Evolutionary conservation across 2,888 invertebrate species (phyloP), one percentile per base, ranked within the genome.

Genomic region (Apodemia hepburni): DNA sequence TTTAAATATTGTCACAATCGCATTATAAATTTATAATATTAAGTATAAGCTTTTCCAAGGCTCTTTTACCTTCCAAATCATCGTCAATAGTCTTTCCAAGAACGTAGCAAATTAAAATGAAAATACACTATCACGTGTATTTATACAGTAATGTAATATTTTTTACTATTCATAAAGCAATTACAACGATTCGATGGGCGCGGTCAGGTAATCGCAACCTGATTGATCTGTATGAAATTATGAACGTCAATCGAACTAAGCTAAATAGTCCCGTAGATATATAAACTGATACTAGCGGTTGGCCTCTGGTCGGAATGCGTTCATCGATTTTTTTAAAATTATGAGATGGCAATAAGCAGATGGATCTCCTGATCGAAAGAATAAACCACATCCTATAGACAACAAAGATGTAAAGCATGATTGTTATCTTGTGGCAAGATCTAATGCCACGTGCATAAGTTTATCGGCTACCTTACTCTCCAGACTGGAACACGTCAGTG

Each of bases 21-120:
- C n/a, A n/a, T 6, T n/a, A 45, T 45, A n/a, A n/a, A n/a, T 38
- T 45, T n/a, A 45, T n/a, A n/a, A 0, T 45, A 45, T n/a, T 11
- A 45, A 45, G 45, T 17, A 47, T 17, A 17, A 47, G 45, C 35
- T 11, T 42, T 59, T 47, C 17, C 42, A 57, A 54, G 45, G 49
- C 59, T 59, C 38, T 11, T 22, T 62, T 68, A 71, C 71, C 71
- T 72, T 70, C 66, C 65, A 69, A 69, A 69, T 64, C 70, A 72
- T 71, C 63, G 64, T 64, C 60, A 61, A 65, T 60, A 64, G 54
- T 65, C 59, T 47, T 67, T 59, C 66, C 49, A 63, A 58, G 68
- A 64, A 65, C 64, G 58, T 60, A 60, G 60, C 61, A 22, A 63
- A 69, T 68, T 67, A 65, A 65, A 62, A 64, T 68, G 67, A 69